These are phyloP conservation scores for Prorops nasuta DNA, from an alignment of 1,140 invertebrate species.

Conservation along the genomic window DNA sequence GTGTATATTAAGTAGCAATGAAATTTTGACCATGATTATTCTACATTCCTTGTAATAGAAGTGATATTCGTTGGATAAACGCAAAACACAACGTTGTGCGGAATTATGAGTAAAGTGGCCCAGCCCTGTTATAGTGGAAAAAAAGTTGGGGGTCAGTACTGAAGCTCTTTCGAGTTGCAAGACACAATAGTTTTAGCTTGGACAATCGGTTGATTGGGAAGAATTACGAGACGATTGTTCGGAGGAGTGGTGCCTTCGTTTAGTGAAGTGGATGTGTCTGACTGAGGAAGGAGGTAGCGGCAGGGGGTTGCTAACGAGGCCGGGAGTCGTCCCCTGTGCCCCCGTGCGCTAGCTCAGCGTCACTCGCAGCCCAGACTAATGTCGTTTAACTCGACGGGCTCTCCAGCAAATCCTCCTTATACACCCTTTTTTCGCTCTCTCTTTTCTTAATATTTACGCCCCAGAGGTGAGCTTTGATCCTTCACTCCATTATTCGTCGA, in stretches of 20 bases:
- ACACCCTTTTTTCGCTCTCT: background rate
- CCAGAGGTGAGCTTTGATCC: too few species aligned
- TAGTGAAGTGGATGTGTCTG: conserved; percentile 30
- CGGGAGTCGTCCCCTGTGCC: conserved; percentile 36
- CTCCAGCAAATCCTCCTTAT: conserved; percentile 20
- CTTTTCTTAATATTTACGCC: too few species aligned
- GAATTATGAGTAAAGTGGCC: too few species aligned
- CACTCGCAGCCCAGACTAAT: conserved; percentile 38
- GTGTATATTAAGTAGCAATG: too few species aligned
- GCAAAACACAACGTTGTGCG: too few species aligned
- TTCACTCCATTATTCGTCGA: too few species aligned
- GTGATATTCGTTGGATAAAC: too few species aligned
- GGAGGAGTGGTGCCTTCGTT: conserved; percentile 16
- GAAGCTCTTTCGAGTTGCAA: conserved; percentile 1
- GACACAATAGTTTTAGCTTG: conserved; percentile 48
- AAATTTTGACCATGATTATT: too few species aligned
- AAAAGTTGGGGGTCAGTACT: background rate
- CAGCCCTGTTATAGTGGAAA: background rate
- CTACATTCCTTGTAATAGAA: too few species aligned
- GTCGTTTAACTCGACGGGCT: conserved; percentile 32
- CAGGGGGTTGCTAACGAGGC: conserved; percentile 41
- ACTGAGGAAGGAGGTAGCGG: too few species aligned
- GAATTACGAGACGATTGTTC: conserved; percentile 51
- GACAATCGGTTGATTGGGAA: conserved; percentile 51
- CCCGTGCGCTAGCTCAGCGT: conserved; percentile 40